These are phyloP conservation scores for Digitonthophagus gazella DNA, from an alignment of 2,888 invertebrate species.

Conservation along the genomic window DNA sequence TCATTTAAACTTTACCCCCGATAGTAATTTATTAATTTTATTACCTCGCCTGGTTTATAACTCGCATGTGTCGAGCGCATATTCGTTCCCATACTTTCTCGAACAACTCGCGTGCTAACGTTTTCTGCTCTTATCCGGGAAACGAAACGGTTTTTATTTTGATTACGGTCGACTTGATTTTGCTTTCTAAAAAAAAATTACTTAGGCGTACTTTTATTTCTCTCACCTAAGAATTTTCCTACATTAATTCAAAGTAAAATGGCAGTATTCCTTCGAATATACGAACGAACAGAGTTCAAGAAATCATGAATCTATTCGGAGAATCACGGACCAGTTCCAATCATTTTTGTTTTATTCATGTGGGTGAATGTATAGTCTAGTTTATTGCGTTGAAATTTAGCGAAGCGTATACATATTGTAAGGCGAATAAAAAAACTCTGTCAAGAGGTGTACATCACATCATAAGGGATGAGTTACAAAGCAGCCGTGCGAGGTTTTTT, in stretches of 20 bases:
- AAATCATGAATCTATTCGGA: no score
- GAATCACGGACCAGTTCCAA: no score
- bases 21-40: slow-evolving; percentile 23
- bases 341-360: no score
- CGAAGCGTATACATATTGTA: not conserved
- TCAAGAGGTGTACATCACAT: not conserved
- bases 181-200: not conserved
- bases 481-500: slow-evolving; percentile 4
- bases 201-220: not conserved
- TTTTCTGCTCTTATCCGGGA: not conserved
- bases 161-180: not conserved
- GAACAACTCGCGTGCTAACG: not conserved
- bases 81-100: not conserved
- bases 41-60: slow-evolving; percentile 6
- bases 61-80: not conserved
- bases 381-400: not conserved
- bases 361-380: not conserved
- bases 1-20: slow-evolving; percentile 23
- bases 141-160: not conserved
- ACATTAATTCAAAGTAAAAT: not conserved
- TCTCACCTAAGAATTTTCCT: not conserved
- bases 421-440: not conserved
- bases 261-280: no score
- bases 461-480: not conserved
- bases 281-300: no score